A percentile compares a stretch with the other conserved stretches of the same genome.
phyloP scores from a whole-genome alignment of 2,113 vertebrate genomes.

The Nipponia nippon region DNA sequence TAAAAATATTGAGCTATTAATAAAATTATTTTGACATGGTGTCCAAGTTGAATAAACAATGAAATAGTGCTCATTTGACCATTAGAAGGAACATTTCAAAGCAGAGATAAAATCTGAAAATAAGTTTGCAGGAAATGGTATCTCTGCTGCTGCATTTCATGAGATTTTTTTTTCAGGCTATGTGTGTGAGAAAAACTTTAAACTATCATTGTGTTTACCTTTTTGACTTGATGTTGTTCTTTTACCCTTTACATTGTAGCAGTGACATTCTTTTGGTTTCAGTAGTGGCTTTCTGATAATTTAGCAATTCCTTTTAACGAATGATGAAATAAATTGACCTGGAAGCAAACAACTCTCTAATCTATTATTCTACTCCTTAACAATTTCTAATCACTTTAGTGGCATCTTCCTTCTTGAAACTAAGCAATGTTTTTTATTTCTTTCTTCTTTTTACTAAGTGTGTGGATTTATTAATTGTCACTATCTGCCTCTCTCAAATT shows the following conservation, averaged over 20 bases:
- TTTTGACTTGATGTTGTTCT: background rate
- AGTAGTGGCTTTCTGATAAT: background rate
- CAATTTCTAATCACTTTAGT: background rate
- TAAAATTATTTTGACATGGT: background rate
- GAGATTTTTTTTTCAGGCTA: background rate
- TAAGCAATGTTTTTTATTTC: background rate
- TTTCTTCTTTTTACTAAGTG: background rate
- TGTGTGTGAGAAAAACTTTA: background rate
- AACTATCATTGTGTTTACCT: background rate
- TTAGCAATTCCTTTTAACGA: slow-evolving; percentile 24
- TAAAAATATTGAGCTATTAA: background rate
- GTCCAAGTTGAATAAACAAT: background rate
- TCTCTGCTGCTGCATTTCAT: background rate
- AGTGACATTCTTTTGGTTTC: background rate
- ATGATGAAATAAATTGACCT: slow-evolving; percentile 21
- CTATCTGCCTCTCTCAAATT: background rate
- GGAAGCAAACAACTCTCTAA: background rate
- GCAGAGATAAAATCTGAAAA: background rate
- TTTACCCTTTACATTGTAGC: background rate
- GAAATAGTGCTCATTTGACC: background rate
- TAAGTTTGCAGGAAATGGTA: background rate
- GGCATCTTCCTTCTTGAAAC: background rate
- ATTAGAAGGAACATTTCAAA: background rate
- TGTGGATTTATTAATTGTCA: background rate
- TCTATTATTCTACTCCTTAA: background rate